Percentiles rank a stretch among this genome's conserved stretches.
phyloP scores from a whole-genome alignment of 2,888 invertebrate species.

The Oscheius myriophilus region DNA sequence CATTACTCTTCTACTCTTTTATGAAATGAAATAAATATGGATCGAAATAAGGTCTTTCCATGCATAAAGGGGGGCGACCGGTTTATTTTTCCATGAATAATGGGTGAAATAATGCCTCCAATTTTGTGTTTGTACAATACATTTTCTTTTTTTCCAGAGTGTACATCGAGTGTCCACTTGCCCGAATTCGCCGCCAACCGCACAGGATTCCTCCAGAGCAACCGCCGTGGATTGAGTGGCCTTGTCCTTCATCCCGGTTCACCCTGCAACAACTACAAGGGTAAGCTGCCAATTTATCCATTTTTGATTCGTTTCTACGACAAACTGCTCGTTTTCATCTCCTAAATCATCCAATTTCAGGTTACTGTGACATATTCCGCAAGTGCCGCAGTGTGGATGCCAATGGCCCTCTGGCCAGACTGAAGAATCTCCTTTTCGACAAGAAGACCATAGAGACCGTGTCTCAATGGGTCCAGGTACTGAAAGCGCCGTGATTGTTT shows the following conservation, averaged over 20 bases:
- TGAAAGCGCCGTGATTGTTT: neutral
- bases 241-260: constrained; percentile 85
- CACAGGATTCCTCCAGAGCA: constrained; percentile 55
- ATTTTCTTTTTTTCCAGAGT: constrained; percentile 64
- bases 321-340: neutral
- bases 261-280: constrained; percentile 92
- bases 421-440: constrained; percentile 77
- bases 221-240: constrained; percentile 66
- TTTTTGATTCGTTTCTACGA: neutral
- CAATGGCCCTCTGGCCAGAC: constrained; percentile 92
- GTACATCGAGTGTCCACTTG: constrained; percentile 64
- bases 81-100: no score
- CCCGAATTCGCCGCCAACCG: constrained; percentile 62
- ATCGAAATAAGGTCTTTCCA: no score
- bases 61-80: no score
- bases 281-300: constrained; percentile 22
- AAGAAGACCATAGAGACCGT: constrained; percentile 64
- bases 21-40: no score
- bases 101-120: no score
- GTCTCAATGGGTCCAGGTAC: constrained; percentile 61
- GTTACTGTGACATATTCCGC: constrained; percentile 98
- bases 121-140: neutral
- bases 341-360: constrained; percentile 73
- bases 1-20: no score
- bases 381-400: constrained; percentile 98